Evolutionary conservation across 2,113 vertebrate species (phyloP).

Genomic region (Phyllostomus discolor): DNA sequence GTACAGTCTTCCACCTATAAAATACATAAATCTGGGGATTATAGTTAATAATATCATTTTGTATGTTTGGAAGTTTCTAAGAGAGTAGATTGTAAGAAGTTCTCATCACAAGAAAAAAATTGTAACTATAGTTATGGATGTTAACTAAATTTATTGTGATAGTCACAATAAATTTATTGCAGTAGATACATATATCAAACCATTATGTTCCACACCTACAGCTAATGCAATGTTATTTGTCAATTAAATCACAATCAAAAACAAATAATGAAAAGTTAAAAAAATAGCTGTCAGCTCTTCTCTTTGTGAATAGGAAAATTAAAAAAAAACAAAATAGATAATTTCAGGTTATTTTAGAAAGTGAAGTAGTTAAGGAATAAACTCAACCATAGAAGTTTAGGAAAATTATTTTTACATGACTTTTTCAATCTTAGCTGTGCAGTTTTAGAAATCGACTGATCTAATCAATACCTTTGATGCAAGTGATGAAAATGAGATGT

Average conservation of each 20-base stretch:
- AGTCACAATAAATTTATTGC: not conserved
- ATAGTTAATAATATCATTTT: not conserved
- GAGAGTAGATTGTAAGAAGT: not conserved
- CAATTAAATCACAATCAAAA: not conserved
- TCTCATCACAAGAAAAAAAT: not conserved
- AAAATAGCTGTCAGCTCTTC: not conserved
- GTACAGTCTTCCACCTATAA: not conserved
- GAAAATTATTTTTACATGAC: not conserved
- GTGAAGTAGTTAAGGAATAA: not conserved
- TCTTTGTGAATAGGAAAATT: not conserved
- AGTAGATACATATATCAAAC: not conserved
- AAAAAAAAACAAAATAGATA: not conserved
- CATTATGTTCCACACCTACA: not conserved
- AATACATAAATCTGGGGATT: not conserved
- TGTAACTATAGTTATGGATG: not conserved
- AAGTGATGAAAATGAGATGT: not conserved
- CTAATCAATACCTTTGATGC: not conserved
- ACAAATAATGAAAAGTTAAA: not conserved
- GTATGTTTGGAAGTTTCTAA: not conserved
- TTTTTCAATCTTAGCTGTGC: not conserved
- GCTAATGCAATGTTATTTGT: not conserved
- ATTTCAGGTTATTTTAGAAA: conserved; percentile 27
- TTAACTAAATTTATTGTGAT: not conserved
- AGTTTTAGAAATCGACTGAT: conserved; percentile 5
- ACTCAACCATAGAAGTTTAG: not conserved